Evolutionary conservation across 1,140 invertebrate species (phyloP).

Genomic region (Tetragonula clypearis): DNA sequence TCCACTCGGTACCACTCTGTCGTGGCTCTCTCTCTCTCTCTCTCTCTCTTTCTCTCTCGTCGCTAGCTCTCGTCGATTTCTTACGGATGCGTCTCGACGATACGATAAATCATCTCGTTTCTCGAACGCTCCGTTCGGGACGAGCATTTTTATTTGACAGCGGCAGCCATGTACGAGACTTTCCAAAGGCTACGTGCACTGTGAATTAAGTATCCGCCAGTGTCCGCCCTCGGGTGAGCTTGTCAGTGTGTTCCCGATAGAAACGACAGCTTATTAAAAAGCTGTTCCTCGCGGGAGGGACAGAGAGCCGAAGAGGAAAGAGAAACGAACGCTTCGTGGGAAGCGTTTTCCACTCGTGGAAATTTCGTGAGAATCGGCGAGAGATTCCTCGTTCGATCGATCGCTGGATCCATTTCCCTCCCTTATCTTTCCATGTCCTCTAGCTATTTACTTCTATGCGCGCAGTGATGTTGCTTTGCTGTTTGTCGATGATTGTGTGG

Average conservation of each 20-base stretch:
- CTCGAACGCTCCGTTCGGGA: conserved; percentile 45
- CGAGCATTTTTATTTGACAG: conserved; percentile 66
- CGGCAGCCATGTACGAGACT: conserved; percentile 52
- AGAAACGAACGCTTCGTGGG: conserved; percentile 28
- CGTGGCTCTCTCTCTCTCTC: background rate
- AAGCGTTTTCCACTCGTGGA: conserved; percentile 24
- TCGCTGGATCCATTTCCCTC: background rate
- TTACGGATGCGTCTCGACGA: conserved; percentile 65
- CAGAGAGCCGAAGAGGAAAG: background rate
- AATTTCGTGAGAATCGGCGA: conserved; percentile 35
- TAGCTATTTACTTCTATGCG: background rate
- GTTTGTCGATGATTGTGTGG: too few species aligned
- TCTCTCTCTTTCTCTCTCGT: background rate
- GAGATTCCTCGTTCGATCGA: background rate
- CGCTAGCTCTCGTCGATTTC: conserved; percentile 50
- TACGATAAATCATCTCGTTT: conserved; percentile 69
- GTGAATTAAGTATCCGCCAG: conserved; percentile 49
- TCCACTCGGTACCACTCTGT: too few species aligned
- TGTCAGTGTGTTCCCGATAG: conserved; percentile 51
- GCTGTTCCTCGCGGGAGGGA: background rate
- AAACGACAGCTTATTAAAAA: conserved; percentile 47
- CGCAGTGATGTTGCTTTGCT: background rate
- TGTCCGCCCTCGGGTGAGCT: conserved; percentile 38
- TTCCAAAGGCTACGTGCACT: conserved; percentile 55
- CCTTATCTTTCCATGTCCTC: background rate